Evolutionary conservation across 2,797 vertebrate genomes (phyloP).

Genomic region (Fratercula arctica): DNA sequence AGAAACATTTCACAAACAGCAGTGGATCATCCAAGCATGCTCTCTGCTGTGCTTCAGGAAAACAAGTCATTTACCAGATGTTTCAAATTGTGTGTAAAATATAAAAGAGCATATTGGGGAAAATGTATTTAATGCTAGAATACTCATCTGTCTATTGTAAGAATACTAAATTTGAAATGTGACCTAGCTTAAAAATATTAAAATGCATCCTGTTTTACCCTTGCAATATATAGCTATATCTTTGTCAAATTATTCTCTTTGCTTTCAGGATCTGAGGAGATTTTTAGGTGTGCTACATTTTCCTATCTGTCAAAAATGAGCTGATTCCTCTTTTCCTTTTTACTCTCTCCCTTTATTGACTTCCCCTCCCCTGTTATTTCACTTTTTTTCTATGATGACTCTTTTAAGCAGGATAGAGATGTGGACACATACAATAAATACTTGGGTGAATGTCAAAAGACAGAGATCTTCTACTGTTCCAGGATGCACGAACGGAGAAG

Average conservation of each 20-base stretch:
- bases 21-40: constrained; percentile 26
- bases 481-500: background rate
- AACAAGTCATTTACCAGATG: constrained; percentile 56
- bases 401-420: background rate
- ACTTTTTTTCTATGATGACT: background rate
- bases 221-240: background rate
- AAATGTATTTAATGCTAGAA: constrained; percentile 40
- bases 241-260: background rate
- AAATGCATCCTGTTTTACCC: background rate
- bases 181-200: background rate
- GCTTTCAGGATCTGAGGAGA: background rate
- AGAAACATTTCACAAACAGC: constrained; percentile 49
- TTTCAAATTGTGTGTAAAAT: constrained; percentile 53
- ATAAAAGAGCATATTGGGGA: background rate
- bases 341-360: background rate
- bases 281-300: background rate
- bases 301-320: background rate
- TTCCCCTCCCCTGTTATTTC: background rate
- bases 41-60: constrained; percentile 33
- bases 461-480: background rate
- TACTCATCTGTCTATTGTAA: background rate
- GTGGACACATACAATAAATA: background rate
- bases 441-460: background rate
- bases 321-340: background rate
- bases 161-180: background rate